These are phyloP conservation scores for Erythrocebus patas DNA, from an alignment of 2,113 vertebrate species.

Conservation along the genomic window DNA sequence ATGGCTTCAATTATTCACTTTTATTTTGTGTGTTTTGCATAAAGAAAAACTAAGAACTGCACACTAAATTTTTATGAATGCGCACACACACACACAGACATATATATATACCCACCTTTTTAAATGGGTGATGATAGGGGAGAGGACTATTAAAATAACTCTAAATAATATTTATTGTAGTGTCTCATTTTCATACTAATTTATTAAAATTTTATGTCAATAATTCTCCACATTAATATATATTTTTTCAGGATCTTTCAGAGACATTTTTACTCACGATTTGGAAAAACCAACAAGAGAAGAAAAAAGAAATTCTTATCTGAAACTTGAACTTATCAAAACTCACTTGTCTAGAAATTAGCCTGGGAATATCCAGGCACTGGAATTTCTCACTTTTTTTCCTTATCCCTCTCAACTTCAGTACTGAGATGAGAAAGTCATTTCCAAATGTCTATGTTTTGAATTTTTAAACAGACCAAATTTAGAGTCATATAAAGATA, in stretches of 20 bases:
- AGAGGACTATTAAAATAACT: not conserved
- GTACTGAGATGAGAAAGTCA: not conserved
- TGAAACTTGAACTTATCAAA: slow-evolving; percentile 50
- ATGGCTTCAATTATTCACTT: not conserved
- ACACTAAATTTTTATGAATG: not conserved
- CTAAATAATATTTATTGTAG: not conserved
- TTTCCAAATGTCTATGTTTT: not conserved
- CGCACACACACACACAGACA: too few species aligned
- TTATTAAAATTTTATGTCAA: not conserved
- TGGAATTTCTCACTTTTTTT: not conserved
- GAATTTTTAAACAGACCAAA: not conserved
- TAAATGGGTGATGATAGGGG: not conserved
- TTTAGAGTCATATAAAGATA: not conserved
- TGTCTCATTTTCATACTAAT: not conserved
- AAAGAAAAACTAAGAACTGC: not conserved
- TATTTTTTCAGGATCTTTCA: not conserved
- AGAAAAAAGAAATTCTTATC: slow-evolving; percentile 23
- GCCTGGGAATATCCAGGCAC: not conserved
- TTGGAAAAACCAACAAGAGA: not conserved
- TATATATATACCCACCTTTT: not conserved
- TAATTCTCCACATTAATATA: not conserved
- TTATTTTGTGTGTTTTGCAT: not conserved
- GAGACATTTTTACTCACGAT: not conserved
- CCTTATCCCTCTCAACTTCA: not conserved
- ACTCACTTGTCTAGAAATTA: slow-evolving; percentile 28